These are phyloP conservation scores for Saccopteryx leptura DNA, from an alignment of 2,113 vertebrate genomes.

Conservation along the genomic window DNA sequence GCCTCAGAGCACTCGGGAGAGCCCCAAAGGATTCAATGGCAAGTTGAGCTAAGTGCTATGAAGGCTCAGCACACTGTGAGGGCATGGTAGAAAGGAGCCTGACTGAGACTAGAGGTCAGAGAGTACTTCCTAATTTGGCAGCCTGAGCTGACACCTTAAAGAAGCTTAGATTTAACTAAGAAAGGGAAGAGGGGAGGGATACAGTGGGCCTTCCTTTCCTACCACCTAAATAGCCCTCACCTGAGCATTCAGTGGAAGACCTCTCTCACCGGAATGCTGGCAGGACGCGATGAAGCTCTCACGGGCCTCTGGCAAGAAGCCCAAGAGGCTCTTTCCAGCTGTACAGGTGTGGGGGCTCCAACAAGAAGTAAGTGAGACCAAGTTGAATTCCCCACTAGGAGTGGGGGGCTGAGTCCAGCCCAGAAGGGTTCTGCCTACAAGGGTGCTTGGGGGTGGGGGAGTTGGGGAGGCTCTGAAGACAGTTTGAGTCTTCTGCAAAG, in stretches of 20 bases:
- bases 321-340: not conserved
- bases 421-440: not conserved
- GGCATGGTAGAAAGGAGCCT: not conserved
- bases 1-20: not conserved
- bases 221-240: not conserved
- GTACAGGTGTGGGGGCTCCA: not conserved
- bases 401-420: not conserved
- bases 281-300: not conserved
- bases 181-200: not conserved
- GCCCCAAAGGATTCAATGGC: not conserved
- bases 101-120: not conserved
- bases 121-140: not conserved
- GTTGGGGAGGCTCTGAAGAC: not conserved
- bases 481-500: not conserved
- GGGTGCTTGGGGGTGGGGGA: not conserved
- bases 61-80: not conserved
- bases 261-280: not conserved
- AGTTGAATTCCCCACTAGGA: not conserved
- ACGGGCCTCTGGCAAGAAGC: not conserved
- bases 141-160: not conserved
- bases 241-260: not conserved
- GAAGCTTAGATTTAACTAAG: conserved; percentile 12
- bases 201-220: not conserved
- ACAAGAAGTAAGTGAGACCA: not conserved
- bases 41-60: not conserved